A percentile compares a stretch with the other conserved stretches of the same genome.
These are phyloP conservation scores for Desmodus rotundus DNA, from an alignment of 2,113 vertebrate genomes.

Conservation along the genomic window DNA sequence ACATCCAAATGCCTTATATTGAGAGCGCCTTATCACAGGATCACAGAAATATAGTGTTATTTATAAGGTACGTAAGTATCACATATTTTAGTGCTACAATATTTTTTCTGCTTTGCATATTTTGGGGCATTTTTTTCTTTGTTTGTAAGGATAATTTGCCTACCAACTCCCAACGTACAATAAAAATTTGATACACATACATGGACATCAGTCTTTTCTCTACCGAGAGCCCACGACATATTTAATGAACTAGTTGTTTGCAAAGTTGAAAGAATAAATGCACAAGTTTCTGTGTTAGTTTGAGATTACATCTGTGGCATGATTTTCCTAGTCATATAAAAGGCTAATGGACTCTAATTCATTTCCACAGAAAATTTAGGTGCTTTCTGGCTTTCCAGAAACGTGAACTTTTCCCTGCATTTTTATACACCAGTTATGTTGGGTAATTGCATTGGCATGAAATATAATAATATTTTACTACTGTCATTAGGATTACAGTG, in stretches of 20 bases:
- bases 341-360: background rate
- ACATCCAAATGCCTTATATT: background rate
- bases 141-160: conserved; percentile 12
- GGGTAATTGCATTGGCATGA: conserved; percentile 51
- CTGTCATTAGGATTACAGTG: conserved; percentile 49
- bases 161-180: background rate
- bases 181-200: background rate
- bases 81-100: background rate
- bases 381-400: conserved; percentile 41
- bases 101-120: background rate
- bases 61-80: background rate
- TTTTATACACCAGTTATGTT: conserved; percentile 59
- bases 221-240: background rate
- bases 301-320: background rate
- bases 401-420: conserved; percentile 40
- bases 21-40: background rate
- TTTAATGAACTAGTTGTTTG: background rate
- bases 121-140: background rate
- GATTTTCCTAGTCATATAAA: background rate
- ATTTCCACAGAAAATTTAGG: conserved; percentile 49
- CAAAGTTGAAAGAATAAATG: conserved; percentile 19
- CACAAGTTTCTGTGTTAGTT: background rate
- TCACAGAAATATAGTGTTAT: background rate
- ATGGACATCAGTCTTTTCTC: background rate
- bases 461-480: conserved; percentile 63